Evolutionary conservation across 1,140 invertebrate species (phyloP), one percentile per base, ranked within the genome.

Genomic region (Drosophila subpulchrella): DNA sequence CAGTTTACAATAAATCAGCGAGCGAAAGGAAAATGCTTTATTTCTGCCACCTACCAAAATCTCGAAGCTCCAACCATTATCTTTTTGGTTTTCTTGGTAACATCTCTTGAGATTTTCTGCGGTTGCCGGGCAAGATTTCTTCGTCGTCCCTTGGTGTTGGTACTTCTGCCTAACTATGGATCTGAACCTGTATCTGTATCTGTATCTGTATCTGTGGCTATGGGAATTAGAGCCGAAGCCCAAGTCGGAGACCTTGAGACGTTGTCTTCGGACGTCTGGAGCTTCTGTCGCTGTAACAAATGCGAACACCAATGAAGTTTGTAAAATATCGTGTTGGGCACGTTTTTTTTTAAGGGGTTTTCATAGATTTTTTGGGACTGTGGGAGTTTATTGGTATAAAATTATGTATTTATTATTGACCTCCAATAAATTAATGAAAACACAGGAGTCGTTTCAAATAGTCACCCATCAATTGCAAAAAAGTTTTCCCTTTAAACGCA

Each of bases 1-100:
- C 42, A 58, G 65, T 58, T 72, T 72, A 48, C 63, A 47, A 72
- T 70, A 72, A 72, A 72, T 72, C 68, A 70, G 63, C 51, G 10
- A 67, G 46, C 60, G 48, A 66, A 68, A 67, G 51, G 62, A 71
- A 67, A 71, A 70, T 70, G 58, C 58, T 66, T 61, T 48, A 41
- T 50, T 62, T 38, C 63, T 34, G 41, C 58, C 42, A 62, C 34
- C 34, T 38, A 30, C 34, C 44, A n/a, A 46, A 53, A 32, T 20
- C 46, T 63, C 20, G 30, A 32, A 34, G 8, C 50, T n/a, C 2
- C n/a, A 10, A 10, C 5, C 6, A 11, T 17, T 62, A 41, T 62
- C 24, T 27, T 27, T 27, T 27, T 3, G 27, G 27, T 5, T 27
- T 34, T 32, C n/a, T 59, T 17, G 59, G 59, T 63, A 44, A 48